Evolutionary conservation across 2,888 invertebrate genomes (phyloP).

Genomic region (Aethes cnicana): DNA sequence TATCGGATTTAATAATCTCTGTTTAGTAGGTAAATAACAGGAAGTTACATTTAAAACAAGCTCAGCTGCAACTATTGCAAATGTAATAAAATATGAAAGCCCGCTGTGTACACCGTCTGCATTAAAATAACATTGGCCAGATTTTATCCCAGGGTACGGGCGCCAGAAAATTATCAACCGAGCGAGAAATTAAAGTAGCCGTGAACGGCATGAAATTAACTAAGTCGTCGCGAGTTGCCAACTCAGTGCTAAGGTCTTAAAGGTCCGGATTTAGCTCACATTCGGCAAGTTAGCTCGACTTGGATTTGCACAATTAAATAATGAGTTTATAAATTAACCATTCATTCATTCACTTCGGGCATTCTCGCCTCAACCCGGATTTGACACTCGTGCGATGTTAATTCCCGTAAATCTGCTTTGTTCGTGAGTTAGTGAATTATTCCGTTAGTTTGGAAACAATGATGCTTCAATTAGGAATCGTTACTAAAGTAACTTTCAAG

Average conservation of each 20-base stretch:
- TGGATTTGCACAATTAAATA: conserved; percentile 60
- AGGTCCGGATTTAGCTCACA: conserved; percentile 50
- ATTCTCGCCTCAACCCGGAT: neutral
- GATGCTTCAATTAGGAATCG: too few relatives aligned
- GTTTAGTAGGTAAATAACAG: neutral
- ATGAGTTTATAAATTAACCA: conserved; percentile 29
- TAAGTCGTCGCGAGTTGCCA: conserved; percentile 52
- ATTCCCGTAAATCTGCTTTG: neutral
- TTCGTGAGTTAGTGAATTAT: neutral
- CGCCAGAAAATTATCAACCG: conserved; percentile 73
- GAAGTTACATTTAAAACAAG: conserved; percentile 4
- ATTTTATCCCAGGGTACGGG: conserved; percentile 60
- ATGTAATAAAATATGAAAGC: conserved; percentile 44
- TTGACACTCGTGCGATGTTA: neutral
- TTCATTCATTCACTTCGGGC: conserved; percentile 13
- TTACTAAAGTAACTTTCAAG: too few relatives aligned
- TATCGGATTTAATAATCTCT: too few relatives aligned
- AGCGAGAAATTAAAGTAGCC: conserved; percentile 76
- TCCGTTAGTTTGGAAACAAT: too few relatives aligned
- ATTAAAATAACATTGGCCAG: conserved; percentile 62
- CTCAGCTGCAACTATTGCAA: conserved; percentile 33
- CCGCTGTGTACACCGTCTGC: conserved; percentile 49
- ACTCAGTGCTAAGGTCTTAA: conserved; percentile 49
- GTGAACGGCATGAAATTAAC: conserved; percentile 78
- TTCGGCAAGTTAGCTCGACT: conserved; percentile 45